Percentiles rank a stretch among this genome's conserved stretches.
Evolutionary conservation across 1,140 invertebrate species (phyloP).

Genomic region (Cotesia glomerata): DNA sequence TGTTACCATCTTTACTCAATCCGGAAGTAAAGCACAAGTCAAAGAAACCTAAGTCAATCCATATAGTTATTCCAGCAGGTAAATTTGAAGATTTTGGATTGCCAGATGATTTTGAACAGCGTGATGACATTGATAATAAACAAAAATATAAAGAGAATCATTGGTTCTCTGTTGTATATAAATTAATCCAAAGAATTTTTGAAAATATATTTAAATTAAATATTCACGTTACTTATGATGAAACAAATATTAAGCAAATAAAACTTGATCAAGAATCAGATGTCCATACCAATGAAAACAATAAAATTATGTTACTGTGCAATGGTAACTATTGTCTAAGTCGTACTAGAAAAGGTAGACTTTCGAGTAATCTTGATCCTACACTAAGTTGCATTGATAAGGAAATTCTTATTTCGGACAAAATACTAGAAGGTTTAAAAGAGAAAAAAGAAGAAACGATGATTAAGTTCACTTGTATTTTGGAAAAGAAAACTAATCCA

Average conservation of each 20-base stretch:
- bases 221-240: conserved; percentile 30
- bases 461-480: conserved; percentile 41
- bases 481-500: conserved; percentile 34
- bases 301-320: conserved; percentile 41
- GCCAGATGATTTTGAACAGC: conserved; percentile 33
- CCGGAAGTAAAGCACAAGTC: conserved; percentile 9
- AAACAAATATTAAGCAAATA: conserved; percentile 44
- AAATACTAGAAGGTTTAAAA: conserved; percentile 29
- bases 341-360: conserved; percentile 38
- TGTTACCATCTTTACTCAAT: conserved; percentile 41
- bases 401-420: conserved; percentile 46
- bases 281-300: conserved; percentile 45
- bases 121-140: conserved; percentile 30
- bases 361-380: conserved; percentile 22
- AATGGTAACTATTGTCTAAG: conserved; percentile 43
- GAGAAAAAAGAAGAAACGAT: conserved; percentile 19
- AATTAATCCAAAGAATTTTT: conserved; percentile 45
- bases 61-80: conserved; percentile 17
- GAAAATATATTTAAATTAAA: conserved; percentile 48
- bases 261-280: conserved; percentile 47
- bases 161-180: conserved; percentile 41
- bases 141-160: conserved; percentile 27
- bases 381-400: conserved; percentile 40
- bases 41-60: conserved; percentile 15
- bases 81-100: conserved; percentile 31